phyloP scores from a whole-genome alignment of 2,888 invertebrate genomes.

The Girardia tigrina region DNA sequence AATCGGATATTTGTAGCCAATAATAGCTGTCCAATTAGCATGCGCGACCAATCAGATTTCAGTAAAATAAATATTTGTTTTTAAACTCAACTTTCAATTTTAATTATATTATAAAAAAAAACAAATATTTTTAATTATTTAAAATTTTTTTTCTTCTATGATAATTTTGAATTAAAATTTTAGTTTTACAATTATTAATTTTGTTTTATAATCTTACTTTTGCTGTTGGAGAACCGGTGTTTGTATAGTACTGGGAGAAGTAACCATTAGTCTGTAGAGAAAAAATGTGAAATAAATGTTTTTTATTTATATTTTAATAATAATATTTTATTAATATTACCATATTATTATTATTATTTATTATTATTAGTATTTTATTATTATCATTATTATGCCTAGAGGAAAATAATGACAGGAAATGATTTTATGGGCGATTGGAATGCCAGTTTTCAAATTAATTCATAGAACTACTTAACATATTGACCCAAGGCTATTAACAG shows the following conservation, averaged over 20 bases:
- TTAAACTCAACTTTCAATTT: background rate
- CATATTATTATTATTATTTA: background rate
- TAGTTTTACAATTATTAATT: background rate
- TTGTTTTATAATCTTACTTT: background rate
- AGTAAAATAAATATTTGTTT: background rate
- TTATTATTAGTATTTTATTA: background rate
- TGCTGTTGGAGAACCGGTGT: background rate
- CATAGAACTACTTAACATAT: background rate
- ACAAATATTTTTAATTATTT: background rate
- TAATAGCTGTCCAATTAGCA: conserved; percentile 16
- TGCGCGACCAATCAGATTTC: background rate
- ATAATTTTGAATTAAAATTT: background rate
- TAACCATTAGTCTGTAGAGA: background rate
- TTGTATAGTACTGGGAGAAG: background rate
- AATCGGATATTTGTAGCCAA: conserved; percentile 8
- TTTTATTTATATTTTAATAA: background rate
- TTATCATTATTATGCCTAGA: background rate
- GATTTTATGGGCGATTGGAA: background rate
- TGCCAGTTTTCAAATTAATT: background rate
- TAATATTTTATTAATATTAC: background rate
- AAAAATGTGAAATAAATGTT: conserved; percentile 2
- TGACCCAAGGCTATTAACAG: background rate
- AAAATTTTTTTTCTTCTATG: background rate
- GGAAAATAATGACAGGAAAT: background rate
- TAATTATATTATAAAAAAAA: background rate